These are phyloP conservation scores for Battus philenor DNA, from an alignment of 1,140 invertebrate species.

Conservation along the genomic window DNA sequence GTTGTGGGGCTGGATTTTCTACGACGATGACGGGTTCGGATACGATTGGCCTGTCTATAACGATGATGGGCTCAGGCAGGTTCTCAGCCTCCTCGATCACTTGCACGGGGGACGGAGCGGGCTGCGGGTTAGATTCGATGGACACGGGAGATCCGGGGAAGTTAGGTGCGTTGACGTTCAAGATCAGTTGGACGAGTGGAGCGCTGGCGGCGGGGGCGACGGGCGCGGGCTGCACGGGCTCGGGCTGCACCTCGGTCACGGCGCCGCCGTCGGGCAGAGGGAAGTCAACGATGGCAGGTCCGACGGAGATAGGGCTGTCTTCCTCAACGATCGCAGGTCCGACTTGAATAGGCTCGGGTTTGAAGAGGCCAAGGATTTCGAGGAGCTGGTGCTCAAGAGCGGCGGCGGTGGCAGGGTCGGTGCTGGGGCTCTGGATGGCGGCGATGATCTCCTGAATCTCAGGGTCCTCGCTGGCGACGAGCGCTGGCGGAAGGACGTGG, in stretches of 20 bases:
- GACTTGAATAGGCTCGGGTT: slow-evolving; percentile 19
- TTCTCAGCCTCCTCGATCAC: slow-evolving; percentile 9
- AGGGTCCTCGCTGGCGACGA: slow-evolving; percentile 10
- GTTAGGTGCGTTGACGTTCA: neutral
- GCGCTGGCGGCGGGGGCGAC: slow-evolving; percentile 23
- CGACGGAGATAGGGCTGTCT: slow-evolving; percentile 17
- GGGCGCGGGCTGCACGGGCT: slow-evolving; percentile 23
- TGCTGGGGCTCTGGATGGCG: slow-evolving; percentile 51
- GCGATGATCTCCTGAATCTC: slow-evolving; percentile 38
- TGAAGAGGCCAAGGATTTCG: slow-evolving; percentile 20
- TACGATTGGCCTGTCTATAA: slow-evolving; percentile 18
- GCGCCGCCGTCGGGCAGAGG: no score
- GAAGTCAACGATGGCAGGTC: slow-evolving; percentile 10
- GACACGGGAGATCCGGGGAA: neutral
- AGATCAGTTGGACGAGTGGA: neutral
- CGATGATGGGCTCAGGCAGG: slow-evolving; percentile 14
- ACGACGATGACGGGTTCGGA: slow-evolving; percentile 2
- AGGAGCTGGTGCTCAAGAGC: slow-evolving; percentile 33
- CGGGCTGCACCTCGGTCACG: no score
- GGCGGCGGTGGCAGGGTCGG: slow-evolving; percentile 48
- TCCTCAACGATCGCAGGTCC: slow-evolving; percentile 26
- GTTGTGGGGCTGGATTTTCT: neutral
- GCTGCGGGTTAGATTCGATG: neutral
- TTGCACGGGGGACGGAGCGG: neutral
- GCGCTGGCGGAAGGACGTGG: slow-evolving; percentile 19